These are phyloP conservation scores for Eulacestoma nigropectus DNA, from an alignment of 2,113 vertebrate genomes.

Conservation along the genomic window DNA sequence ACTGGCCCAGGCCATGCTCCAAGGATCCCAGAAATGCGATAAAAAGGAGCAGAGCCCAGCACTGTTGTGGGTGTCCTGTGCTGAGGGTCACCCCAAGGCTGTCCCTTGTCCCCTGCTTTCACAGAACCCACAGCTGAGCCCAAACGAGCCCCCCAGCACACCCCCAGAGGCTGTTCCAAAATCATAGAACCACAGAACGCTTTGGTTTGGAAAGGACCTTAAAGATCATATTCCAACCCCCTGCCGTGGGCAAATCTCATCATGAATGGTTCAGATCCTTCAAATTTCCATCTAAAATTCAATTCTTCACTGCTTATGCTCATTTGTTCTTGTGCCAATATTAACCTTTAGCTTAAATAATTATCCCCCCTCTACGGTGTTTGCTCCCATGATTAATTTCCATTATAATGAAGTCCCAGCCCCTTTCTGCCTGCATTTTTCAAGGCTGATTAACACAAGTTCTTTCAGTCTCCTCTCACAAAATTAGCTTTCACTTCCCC, in stretches of 20 bases:
- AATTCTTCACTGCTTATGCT: background rate
- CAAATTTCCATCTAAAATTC: background rate
- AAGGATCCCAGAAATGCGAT: background rate
- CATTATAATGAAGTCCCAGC: background rate
- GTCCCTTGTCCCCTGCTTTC: background rate
- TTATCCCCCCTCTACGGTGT: background rate
- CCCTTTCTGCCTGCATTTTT: background rate
- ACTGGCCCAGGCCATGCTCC: no score
- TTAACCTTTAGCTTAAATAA: slow-evolving; percentile 3
- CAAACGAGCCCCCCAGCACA: fast-evolving
- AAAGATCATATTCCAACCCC: background rate
- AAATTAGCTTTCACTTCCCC: background rate
- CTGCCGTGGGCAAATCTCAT: background rate
- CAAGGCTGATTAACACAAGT: background rate
- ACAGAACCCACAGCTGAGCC: background rate
- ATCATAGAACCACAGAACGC: background rate
- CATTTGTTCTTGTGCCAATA: background rate
- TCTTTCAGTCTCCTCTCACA: background rate
- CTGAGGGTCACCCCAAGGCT: background rate
- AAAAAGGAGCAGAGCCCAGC: background rate
- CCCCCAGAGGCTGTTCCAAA: background rate
- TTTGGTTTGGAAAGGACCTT: background rate
- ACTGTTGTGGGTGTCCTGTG: background rate
- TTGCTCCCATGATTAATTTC: background rate
- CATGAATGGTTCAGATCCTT: background rate